Conservation (phyloP, 2,888 invertebrate species). For the Cantharis flavilabris region DNA sequence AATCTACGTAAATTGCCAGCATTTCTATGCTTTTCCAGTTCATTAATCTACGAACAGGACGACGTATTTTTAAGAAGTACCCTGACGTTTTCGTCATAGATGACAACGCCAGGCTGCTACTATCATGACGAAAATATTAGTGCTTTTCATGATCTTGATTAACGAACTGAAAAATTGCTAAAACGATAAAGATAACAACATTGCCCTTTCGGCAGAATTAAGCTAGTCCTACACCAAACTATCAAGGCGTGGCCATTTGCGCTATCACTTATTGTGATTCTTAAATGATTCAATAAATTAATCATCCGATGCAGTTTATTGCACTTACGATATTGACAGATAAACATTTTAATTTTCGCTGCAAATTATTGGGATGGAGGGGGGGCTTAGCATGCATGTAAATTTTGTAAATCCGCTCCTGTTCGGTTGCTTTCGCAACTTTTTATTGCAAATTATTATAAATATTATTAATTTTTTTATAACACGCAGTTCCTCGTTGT, state of each 20-base stretch:
- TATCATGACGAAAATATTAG: not conserved
- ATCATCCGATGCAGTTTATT: no score
- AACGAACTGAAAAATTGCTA: not conserved
- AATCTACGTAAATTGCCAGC: not conserved
- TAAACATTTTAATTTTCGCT: no score
- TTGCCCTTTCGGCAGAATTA: not conserved
- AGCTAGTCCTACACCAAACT: not conserved
- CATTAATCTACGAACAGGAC: not conserved
- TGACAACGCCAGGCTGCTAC: not conserved
- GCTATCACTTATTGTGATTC: no score
- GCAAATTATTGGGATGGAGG: no score
- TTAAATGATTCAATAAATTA: no score
- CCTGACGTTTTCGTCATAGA: not conserved
- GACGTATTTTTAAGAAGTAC: not conserved
- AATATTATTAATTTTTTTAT: not conserved
- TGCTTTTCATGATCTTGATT: not conserved
- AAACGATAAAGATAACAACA: not conserved
- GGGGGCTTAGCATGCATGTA: no score
- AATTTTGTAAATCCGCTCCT: not conserved
- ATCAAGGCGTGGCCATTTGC: no score
- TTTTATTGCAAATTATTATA: not conserved
- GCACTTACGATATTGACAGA: no score
- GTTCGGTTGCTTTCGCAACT: not conserved
- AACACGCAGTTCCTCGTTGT: not conserved
- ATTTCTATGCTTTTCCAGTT: not conserved